phyloP scores from a whole-genome alignment of 2,888 invertebrate species.

The Baronia brevicornis region DNA sequence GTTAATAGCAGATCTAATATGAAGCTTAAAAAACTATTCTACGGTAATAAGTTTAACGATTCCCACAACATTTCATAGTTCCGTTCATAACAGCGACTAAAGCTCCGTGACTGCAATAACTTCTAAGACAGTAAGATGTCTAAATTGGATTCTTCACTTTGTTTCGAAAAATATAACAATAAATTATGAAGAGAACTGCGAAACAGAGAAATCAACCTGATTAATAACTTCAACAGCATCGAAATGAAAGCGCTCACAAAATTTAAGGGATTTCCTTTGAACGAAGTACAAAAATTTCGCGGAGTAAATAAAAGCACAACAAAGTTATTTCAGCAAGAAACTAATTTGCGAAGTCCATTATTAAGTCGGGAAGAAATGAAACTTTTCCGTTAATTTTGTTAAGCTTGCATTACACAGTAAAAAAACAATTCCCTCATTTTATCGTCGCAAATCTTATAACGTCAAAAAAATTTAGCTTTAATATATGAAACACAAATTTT shows the following conservation, averaged over 20 bases:
- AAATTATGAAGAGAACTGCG: slow-evolving; percentile 10
- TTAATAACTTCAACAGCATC: slow-evolving; percentile 13
- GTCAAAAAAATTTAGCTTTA: too few species aligned
- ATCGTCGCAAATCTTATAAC: too few species aligned
- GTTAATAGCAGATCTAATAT: too few species aligned
- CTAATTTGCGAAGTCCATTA: slow-evolving; percentile 24
- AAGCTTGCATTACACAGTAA: slow-evolving; percentile 13
- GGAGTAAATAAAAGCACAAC: slow-evolving; percentile 20
- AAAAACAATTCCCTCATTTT: slow-evolving; percentile 14
- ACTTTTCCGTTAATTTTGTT: slow-evolving; percentile 14
- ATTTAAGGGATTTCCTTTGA: slow-evolving; percentile 12
- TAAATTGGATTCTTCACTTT: slow-evolving; percentile 3
- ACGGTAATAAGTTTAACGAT: too few species aligned
- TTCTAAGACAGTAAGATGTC: too few species aligned
- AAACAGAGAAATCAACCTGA: slow-evolving; percentile 9
- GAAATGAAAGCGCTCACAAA: slow-evolving; percentile 11
- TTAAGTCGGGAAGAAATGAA: slow-evolving; percentile 16
- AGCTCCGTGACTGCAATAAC: too few species aligned
- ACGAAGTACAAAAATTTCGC: slow-evolving; percentile 10
- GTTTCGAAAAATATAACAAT: slow-evolving; percentile 6
- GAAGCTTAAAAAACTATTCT: too few species aligned
- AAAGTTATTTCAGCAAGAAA: slow-evolving; percentile 21
- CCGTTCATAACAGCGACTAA: too few species aligned
- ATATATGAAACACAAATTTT: too few species aligned
- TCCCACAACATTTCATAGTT: too few species aligned